These are phyloP conservation scores for Chauna torquata DNA, from an alignment of 2,113 vertebrate species.

Conservation along the genomic window DNA sequence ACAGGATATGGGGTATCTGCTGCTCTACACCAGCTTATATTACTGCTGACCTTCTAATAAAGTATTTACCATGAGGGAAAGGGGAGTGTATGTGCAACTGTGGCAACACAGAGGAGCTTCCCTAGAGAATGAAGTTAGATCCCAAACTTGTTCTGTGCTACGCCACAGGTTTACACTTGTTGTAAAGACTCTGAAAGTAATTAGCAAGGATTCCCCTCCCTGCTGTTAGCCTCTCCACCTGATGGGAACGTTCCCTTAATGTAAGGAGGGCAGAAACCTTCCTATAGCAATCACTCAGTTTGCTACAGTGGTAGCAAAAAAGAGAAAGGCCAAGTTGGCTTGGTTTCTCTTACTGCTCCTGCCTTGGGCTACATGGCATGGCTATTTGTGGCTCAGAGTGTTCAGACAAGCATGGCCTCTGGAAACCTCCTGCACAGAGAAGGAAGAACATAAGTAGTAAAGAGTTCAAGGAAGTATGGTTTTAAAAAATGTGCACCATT, in stretches of 20 bases:
- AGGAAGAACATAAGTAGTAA: neutral
- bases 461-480: neutral
- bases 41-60: neutral
- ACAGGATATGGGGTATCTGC: neutral
- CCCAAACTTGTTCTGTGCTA: neutral
- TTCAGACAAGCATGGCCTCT: neutral
- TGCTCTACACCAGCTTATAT: neutral
- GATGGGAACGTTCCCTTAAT: accelerated
- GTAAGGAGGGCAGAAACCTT: neutral
- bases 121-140: neutral
- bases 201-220: neutral
- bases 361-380: neutral
- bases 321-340: neutral
- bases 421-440: neutral
- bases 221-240: neutral
- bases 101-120: neutral
- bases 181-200: neutral
- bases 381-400: neutral
- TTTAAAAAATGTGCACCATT: neutral
- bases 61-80: neutral
- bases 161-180: neutral
- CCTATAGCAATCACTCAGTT: neutral
- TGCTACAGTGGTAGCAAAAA: neutral
- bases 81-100: neutral
- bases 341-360: neutral